Percentiles rank a stretch among this genome's conserved stretches.
Conservation (phyloP, 2,888 invertebrate genomes). For the Mesoligia furuncula region DNA sequence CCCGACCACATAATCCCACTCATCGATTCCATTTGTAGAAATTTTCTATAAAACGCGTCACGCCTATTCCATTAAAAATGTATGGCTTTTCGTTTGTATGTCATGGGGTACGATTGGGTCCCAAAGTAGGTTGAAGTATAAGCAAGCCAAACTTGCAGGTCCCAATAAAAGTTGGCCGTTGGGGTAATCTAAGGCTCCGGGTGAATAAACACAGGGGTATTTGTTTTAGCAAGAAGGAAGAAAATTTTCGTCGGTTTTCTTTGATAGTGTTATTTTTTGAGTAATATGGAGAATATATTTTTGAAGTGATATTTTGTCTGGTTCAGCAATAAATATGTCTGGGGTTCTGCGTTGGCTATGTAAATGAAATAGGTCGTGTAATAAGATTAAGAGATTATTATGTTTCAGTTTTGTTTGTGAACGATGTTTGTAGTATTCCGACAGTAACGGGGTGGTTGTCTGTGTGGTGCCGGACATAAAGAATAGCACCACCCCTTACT, state of each 20-base stretch:
- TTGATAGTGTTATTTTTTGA: constrained; percentile 13
- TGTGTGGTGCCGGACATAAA: no score
- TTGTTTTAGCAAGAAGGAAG: constrained; percentile 34
- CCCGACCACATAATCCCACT: constrained; percentile 10
- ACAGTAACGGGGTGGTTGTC: not conserved
- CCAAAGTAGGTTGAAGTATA: constrained; percentile 58
- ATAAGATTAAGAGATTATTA: constrained; percentile 2
- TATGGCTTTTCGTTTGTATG: constrained; percentile 68
- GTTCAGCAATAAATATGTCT: constrained; percentile 16
- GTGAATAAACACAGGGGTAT: constrained; percentile 56
- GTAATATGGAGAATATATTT: constrained; percentile 14
- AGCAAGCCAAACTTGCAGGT: constrained; percentile 50
- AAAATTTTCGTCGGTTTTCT: constrained; percentile 20
- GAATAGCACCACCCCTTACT: no score
- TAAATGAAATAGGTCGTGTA: not conserved
- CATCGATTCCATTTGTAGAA: constrained; percentile 49
- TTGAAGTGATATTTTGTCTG: constrained; percentile 27
- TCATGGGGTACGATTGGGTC: constrained; percentile 63
- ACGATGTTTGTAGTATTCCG: not conserved
- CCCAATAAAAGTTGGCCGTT: constrained; percentile 63
- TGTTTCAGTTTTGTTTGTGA: not conserved
- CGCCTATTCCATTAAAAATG: constrained; percentile 73
- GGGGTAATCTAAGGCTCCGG: constrained; percentile 47
- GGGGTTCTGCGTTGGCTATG: constrained; percentile 14
- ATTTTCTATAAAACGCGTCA: constrained; percentile 55